Conservation (phyloP, 2,888 invertebrate species). For the Drosophila melanosoma region DNA sequence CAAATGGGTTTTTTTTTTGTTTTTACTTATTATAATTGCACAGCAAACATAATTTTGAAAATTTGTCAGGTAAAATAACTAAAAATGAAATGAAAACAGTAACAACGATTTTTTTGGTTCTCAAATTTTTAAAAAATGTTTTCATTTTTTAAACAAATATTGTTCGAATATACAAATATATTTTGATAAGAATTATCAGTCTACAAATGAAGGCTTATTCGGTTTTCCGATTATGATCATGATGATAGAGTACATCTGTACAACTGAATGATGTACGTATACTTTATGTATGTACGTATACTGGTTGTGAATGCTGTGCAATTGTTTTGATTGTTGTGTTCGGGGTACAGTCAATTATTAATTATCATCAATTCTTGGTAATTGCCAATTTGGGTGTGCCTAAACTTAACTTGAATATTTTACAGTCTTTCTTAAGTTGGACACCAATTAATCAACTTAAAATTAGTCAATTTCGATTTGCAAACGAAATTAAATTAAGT, state of each 20-base stretch:
- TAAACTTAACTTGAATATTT: constrained; percentile 45
- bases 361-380: constrained; percentile 17
- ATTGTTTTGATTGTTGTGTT: constrained; percentile 8
- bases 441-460: constrained; percentile 66
- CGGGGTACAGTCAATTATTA: constrained; percentile 18
- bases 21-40: constrained; percentile 19
- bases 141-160: too few relatives aligned
- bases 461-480: constrained; percentile 63
- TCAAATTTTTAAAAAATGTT: not conserved
- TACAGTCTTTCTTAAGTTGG: constrained; percentile 25
- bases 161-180: not conserved
- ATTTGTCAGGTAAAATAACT: not conserved
- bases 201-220: not conserved
- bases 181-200: not conserved
- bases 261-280: not conserved
- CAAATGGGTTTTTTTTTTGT: constrained; percentile 1
- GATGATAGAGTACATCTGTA: not conserved
- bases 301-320: constrained; percentile 25
- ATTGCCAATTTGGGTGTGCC: constrained; percentile 39
- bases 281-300: not conserved
- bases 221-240: not conserved
- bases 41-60: constrained; percentile 12
- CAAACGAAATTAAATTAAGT: constrained; percentile 45
- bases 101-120: not conserved
- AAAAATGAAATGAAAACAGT: not conserved